Conservation (phyloP, 2,888 invertebrate species). For the Pseudococcus viburni region DNA sequence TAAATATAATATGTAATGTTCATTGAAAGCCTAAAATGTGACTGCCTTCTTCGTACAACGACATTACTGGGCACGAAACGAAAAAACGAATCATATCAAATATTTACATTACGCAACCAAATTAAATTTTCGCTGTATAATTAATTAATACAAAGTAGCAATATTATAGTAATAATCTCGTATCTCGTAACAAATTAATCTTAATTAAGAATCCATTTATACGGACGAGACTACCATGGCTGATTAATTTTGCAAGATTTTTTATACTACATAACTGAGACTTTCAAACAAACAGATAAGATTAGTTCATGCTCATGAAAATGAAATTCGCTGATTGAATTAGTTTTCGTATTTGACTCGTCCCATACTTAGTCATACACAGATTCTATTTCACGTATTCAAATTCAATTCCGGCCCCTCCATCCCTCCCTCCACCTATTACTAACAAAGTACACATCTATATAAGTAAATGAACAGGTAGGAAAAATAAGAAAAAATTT, state of each 20-base stretch:
- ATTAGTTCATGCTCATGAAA: background rate
- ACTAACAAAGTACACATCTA: background rate
- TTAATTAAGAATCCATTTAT: slow-evolving; percentile 6
- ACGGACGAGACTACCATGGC: background rate
- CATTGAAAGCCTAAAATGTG: too few relatives aligned
- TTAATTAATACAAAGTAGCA: slow-evolving; percentile 42
- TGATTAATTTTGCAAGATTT: slow-evolving; percentile 7
- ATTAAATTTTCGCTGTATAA: background rate
- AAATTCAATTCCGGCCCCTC: background rate
- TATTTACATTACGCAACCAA: background rate
- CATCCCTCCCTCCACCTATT: background rate
- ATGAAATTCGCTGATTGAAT: slow-evolving; percentile 2
- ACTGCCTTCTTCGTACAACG: background rate
- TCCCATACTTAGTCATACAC: background rate
- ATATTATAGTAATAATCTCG: background rate
- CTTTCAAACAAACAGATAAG: background rate
- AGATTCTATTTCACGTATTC: background rate
- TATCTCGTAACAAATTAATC: slow-evolving; percentile 10
- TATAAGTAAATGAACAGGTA: background rate
- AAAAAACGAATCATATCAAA: background rate
- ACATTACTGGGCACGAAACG: background rate
- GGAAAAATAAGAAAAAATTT: background rate
- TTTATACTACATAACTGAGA: background rate
- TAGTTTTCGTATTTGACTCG: background rate
- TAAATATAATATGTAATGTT: too few relatives aligned